Percentiles rank a stretch among this genome's conserved stretches.
Evolutionary conservation across 2,888 invertebrate species (phyloP).

Genomic region (Norana najaformis): DNA sequence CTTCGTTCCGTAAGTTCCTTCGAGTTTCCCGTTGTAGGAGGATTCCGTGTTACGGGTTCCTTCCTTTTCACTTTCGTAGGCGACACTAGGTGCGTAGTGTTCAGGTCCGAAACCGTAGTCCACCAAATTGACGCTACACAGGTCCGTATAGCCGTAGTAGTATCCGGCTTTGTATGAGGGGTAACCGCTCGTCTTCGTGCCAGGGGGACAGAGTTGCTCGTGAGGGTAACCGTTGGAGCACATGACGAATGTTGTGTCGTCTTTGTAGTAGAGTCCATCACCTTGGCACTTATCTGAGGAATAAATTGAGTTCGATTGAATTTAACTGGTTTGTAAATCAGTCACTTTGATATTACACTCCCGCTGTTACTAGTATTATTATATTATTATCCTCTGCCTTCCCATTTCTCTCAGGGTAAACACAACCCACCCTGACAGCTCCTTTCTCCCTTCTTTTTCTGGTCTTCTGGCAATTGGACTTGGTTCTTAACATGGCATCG

Average conservation of each 20-base stretch:
- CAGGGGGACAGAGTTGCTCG: conserved; percentile 41
- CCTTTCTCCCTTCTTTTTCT: too few species aligned
- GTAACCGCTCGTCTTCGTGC: conserved; percentile 35
- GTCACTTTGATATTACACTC: neutral
- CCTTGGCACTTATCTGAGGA: conserved; percentile 26
- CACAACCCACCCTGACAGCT: too few species aligned
- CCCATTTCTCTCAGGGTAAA: too few species aligned
- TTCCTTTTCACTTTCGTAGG: neutral
- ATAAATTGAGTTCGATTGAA: neutral
- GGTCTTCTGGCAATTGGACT: too few species aligned
- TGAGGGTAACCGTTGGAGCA: conserved; percentile 38
- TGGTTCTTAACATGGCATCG: too few species aligned
- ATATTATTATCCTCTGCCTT: too few species aligned
- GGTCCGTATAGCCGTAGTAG: conserved; percentile 38
- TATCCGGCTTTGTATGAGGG: conserved; percentile 35
- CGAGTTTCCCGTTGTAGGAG: neutral
- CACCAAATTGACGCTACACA: conserved; percentile 41
- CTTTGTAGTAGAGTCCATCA: conserved; percentile 36
- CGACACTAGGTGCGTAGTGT: conserved; percentile 29
- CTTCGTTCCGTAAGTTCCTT: neutral
- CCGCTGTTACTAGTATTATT: too few species aligned
- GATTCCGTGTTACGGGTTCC: neutral
- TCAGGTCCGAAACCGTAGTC: conserved; percentile 36
- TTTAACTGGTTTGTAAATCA: neutral
- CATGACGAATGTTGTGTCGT: conserved; percentile 34